These are phyloP conservation scores for Pseudorhombus dupliciocellatus DNA, from an alignment of 2,113 vertebrate genomes.

Conservation along the genomic window DNA sequence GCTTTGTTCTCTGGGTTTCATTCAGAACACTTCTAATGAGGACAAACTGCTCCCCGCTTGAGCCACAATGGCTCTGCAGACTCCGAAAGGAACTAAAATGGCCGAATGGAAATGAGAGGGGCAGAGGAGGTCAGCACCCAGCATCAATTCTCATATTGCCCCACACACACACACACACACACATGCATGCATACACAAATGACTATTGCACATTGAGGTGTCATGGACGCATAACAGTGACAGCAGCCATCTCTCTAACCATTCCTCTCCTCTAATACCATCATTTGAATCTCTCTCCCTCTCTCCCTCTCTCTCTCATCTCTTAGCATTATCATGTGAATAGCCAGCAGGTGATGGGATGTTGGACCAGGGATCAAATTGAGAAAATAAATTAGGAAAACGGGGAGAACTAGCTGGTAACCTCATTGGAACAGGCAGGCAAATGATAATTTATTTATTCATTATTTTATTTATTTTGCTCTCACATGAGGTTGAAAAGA, in stretches of 20 bases:
- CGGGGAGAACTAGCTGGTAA: conserved; percentile 58
- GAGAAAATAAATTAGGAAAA: conserved; percentile 69
- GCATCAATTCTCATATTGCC: conserved; percentile 89
- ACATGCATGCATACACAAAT: conserved; percentile 66
- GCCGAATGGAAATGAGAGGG: conserved; percentile 81
- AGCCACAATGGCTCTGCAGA: conserved; percentile 86
- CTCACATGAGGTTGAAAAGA: conserved; percentile 30
- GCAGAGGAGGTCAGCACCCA: conserved; percentile 76
- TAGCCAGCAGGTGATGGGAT: conserved; percentile 72
- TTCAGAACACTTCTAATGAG: conserved; percentile 92
- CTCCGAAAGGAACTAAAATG: conserved; percentile 79
- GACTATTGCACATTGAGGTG: conserved; percentile 85
- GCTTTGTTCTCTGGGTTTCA: conserved; percentile 84
- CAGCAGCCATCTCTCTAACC: conserved; percentile 73
- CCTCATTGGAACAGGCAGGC: conserved; percentile 53
- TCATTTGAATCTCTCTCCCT: conserved; percentile 75
- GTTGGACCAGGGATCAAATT: conserved; percentile 63
- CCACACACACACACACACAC: conserved; percentile 68
- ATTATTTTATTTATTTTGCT: conserved; percentile 45
- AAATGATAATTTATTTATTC: conserved; percentile 50
- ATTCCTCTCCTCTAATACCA: conserved; percentile 75
- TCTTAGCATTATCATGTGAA: conserved; percentile 73
- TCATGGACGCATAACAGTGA: conserved; percentile 76
- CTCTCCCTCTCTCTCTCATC: conserved; percentile 50
- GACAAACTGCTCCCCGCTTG: conserved; percentile 89